Base-by-base conservation (phyloP, 2,888 invertebrate species). In the Napeogenes sylphis region DNA sequence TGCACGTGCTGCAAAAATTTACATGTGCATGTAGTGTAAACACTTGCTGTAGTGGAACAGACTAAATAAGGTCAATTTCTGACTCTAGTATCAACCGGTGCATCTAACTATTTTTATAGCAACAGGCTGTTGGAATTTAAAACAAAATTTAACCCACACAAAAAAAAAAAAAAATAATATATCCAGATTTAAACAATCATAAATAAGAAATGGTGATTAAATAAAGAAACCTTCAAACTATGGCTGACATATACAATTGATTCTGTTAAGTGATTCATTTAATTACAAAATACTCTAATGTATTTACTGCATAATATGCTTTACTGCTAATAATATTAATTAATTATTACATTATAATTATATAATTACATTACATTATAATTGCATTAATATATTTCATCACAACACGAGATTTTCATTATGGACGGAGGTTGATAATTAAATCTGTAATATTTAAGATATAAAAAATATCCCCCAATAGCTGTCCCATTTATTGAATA, bases 301-400 rank as follows among this genome's bases (percentile, higher is more conserved):
- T 10, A 42, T 42, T 42, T 42, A 42, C 42, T 12, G 42, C 42
- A 42, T 42, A 42, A 42, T 10, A 42, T 42, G 10, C 10, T 42
- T 10, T 42, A 30, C 51, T 51, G 51, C 21, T 51, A 30, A 30
- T 30, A 30, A 51, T 51, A 12, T 51, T 30, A 51, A 42, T 42
- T 3, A 42, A 42, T 10, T 42, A 21, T 51, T 51, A 30, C 30
- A 30, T 12, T 51, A 30, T 51, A 51, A 51, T 51, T 30, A 6
- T n/a, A n/a, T n/a, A n/a, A n/a, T n/a, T n/a, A n/a, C n/a, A n/a
- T n/a, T n/a, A n/a, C n/a, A n/a, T 35, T 21, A 21, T 47, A 47
- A 47, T 47, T 47, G 47, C n/a, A 51, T 51, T 51, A 51, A 51
- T 10, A 4, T 51, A 30, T 51, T 21, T 51, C 51, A 51, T 51